These are phyloP conservation scores for Magallana angulata DNA, from an alignment of 1,140 invertebrate genomes.

Conservation along the genomic window DNA sequence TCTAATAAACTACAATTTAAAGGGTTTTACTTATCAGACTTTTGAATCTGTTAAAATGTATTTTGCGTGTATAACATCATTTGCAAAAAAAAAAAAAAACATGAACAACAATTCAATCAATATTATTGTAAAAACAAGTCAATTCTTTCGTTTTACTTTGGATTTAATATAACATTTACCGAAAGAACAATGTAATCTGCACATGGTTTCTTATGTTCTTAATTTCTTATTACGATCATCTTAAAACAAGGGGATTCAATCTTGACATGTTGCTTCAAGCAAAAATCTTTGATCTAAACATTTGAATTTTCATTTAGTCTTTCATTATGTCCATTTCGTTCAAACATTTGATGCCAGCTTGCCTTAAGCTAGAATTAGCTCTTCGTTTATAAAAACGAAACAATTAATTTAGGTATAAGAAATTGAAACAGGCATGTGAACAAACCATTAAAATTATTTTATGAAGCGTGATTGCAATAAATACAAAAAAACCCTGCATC, in stretches of 20 bases:
- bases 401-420: neutral
- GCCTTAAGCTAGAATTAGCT: neutral
- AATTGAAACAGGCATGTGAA: slow-evolving; percentile 1
- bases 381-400: neutral
- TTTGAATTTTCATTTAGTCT: slow-evolving; percentile 14
- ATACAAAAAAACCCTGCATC: neutral
- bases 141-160: no score
- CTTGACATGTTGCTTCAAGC: neutral
- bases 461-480: neutral
- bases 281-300: neutral
- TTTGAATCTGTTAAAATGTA: no score
- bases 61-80: no score
- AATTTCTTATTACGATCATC: no score
- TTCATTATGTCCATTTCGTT: slow-evolving; percentile 23
- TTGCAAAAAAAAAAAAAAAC: no score
- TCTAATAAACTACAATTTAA: no score
- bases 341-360: slow-evolving; percentile 8
- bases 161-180: no score
- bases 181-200: no score
- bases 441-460: neutral
- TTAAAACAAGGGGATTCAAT: neutral
- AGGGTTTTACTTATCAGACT: no score
- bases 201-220: no score
- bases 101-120: no score
- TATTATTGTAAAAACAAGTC: no score